Base-by-base conservation (phyloP, 2,888 invertebrate species). In the Terebella lapidaria region DNA sequence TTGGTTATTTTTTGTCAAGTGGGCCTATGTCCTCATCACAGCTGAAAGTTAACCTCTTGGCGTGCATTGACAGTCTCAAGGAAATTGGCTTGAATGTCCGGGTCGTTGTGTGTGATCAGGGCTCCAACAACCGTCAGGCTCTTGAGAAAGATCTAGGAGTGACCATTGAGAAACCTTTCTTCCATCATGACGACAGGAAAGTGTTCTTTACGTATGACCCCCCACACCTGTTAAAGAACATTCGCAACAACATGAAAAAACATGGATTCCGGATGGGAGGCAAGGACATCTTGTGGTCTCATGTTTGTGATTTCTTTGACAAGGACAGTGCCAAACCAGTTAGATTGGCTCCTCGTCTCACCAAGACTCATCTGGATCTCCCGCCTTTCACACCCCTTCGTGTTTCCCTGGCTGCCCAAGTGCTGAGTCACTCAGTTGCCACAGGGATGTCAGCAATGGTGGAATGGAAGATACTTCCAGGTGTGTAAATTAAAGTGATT, bases 141-240 rank as follows among this genome's bases (percentile, higher is more conserved):
- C 30, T 59, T 18, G 27, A 56, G 3, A n/a, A n/a, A n/a, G 18
- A 1, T 30, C 47, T 60, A 18, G 42, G 52, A 22, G 54, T 59
- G n/a, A 25, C 61, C 18, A 15, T 30, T 0, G 49, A 61, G 2
- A 29, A 29, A 27, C 61, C 58, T n/a, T 58, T 22, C 45, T 55
- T 61, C 22, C n/a, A 51, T 3, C 51, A 25, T 22, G 35, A 25
- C 26, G 58, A 27, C 4, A 20, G 56, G 2, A 47, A 27, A 24
- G 35, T 61, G 20, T 54, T 55, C 49, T 22, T 22, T 45, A 24
- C 59, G 46, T 59, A 59, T 61, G 58, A 61, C 30, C 58, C 57
- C 15, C 54, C 61, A 42, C 61, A 61, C 58, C 47, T 61, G 30
- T 10, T 61, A 26, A 61, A 58, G 24, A 61, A 54, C 28, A 54